phyloP scores from a whole-genome alignment of 2,113 vertebrate genomes.

The Amazona vittata region DNA sequence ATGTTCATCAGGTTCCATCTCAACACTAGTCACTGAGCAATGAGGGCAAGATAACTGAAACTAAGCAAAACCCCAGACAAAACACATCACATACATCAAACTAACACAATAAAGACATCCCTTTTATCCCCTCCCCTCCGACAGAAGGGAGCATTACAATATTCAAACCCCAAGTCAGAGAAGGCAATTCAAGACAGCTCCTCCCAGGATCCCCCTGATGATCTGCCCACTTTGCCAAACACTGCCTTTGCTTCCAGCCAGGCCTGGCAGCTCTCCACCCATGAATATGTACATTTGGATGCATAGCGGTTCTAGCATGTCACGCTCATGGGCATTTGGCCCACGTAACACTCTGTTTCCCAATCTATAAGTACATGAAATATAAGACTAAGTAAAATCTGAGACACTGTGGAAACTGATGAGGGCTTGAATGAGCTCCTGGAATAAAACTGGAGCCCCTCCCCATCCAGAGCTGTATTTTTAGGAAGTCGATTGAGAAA shows the following conservation, averaged over 20 bases:
- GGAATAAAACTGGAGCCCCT: conserved; percentile 45
- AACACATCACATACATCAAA: not conserved
- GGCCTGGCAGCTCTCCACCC: conserved; percentile 61
- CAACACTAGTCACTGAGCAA: not conserved
- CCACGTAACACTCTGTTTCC: not conserved
- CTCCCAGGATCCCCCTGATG: conserved; percentile 28
- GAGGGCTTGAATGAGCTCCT: conserved; percentile 36
- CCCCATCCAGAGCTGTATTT: conserved; percentile 38
- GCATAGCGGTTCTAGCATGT: conserved; percentile 49
- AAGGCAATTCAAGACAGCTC: conserved; percentile 10
- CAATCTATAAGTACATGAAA: conserved; percentile 35
- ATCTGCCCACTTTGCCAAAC: conserved; percentile 28
- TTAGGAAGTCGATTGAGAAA: conserved; percentile 64
- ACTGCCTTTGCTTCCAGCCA: conserved; percentile 49
- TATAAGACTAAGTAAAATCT: conserved; percentile 13
- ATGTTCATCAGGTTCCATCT: not conserved
- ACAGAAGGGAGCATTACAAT: not conserved
- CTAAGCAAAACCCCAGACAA: not conserved
- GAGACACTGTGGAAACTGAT: conserved; percentile 48
- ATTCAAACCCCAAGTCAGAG: not conserved
- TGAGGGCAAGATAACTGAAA: not conserved
- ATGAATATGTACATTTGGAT: conserved; percentile 22
- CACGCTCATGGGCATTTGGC: conserved; percentile 56
- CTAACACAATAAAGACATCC: not conserved
- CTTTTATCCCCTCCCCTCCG: not conserved